phyloP scores from a whole-genome alignment of 1,140 invertebrate species.

The Bombus sibiricus region DNA sequence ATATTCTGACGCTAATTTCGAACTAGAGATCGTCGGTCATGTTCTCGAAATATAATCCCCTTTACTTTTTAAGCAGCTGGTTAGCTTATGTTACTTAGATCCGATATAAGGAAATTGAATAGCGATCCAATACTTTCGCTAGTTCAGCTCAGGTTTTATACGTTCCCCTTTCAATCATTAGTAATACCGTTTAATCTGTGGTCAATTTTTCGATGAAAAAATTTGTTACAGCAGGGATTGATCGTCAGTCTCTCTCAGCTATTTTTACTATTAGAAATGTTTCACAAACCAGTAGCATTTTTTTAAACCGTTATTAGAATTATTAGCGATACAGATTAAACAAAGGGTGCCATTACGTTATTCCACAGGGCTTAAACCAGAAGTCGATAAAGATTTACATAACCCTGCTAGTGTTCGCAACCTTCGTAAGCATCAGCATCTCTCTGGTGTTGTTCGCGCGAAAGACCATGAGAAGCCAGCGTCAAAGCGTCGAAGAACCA shows the following conservation, averaged over 20 bases:
- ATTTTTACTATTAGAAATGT: background rate
- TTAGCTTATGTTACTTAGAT: background rate
- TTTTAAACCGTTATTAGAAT: background rate
- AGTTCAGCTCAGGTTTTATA: background rate
- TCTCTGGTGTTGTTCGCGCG: constrained; percentile 64
- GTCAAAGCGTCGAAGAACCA: constrained; percentile 67
- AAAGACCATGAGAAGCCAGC: constrained; percentile 59
- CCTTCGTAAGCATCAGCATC: constrained; percentile 45
- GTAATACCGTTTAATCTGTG: background rate
- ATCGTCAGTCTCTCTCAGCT: background rate
- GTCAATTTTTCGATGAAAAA: background rate
- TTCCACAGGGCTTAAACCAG: constrained; percentile 56
- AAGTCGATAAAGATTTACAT: constrained; percentile 53
- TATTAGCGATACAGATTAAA: background rate
- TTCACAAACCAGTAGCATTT: background rate
- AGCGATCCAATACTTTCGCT: background rate
- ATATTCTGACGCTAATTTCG: background rate
- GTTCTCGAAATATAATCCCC: background rate
- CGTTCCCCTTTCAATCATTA: background rate
- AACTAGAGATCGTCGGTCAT: background rate
- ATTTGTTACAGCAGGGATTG: background rate
- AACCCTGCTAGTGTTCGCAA: constrained; percentile 45
- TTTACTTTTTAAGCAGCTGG: background rate
- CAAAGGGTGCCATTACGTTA: background rate
- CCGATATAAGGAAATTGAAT: background rate